Evolutionary conservation across 1,140 invertebrate species (phyloP).

Genomic region (Dendrolimus kikuchii): DNA sequence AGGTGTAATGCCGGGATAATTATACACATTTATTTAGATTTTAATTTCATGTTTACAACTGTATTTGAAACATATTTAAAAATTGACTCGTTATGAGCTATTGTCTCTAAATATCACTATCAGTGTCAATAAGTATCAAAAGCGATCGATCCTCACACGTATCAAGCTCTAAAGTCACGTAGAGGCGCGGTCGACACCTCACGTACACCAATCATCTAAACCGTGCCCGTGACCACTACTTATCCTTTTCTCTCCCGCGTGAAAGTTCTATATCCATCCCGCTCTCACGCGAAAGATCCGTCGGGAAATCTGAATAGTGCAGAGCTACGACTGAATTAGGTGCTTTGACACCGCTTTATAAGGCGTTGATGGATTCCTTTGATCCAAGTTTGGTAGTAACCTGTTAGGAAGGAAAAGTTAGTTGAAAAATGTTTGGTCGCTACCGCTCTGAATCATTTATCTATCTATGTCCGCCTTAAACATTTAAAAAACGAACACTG

Average conservation of each 20-base stretch:
- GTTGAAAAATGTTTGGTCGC: too few species aligned
- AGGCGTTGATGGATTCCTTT: slow-evolving; percentile 57
- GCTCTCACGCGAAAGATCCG: slow-evolving; percentile 36
- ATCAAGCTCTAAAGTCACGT: slow-evolving; percentile 53
- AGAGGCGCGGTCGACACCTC: slow-evolving; percentile 56
- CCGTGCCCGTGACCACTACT: slow-evolving; percentile 52
- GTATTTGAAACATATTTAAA: background rate
- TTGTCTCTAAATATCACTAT: background rate
- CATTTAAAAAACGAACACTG: too few species aligned
- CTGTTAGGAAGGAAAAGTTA: too few species aligned
- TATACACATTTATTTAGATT: too few species aligned
- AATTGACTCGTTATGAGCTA: background rate
- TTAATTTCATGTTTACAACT: background rate
- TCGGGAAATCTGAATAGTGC: slow-evolving; percentile 63
- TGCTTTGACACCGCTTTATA: slow-evolving; percentile 63
- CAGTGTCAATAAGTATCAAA: slow-evolving; percentile 35
- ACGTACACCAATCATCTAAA: slow-evolving; percentile 69
- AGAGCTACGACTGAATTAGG: slow-evolving; percentile 43
- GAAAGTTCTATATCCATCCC: slow-evolving; percentile 20
- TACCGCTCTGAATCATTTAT: too few species aligned
- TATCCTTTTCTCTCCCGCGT: slow-evolving; percentile 29
- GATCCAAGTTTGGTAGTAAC: slow-evolving; percentile 17
- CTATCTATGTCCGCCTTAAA: too few species aligned
- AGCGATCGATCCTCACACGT: slow-evolving; percentile 8
- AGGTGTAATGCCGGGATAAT: too few species aligned